Evolutionary conservation across 2,113 vertebrate genomes (phyloP).

Genomic region (Crotophaga sulcirostris): DNA sequence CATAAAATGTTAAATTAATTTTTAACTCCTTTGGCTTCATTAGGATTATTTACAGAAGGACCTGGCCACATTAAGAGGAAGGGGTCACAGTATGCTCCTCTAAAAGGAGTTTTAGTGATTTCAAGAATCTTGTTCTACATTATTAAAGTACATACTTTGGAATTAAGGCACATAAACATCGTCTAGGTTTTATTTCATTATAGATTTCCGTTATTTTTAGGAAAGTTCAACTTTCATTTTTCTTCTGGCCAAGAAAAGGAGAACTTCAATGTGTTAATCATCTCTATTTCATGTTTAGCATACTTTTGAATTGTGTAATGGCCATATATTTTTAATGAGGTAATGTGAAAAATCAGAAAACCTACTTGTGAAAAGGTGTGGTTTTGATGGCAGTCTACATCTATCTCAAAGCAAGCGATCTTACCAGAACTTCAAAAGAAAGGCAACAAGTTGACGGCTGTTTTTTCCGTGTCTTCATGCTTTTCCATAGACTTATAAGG

Average conservation of each 20-base stretch:
- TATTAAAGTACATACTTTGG: neutral
- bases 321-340: neutral
- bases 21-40: neutral
- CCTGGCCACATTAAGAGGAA: neutral
- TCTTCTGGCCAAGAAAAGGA: neutral
- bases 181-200: neutral
- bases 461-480: neutral
- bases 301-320: neutral
- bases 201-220: neutral
- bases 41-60: neutral
- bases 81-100: neutral
- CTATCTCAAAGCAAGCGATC: neutral
- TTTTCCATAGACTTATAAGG: neutral
- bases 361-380: neutral
- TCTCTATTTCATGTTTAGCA: neutral
- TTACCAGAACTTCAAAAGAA: neutral
- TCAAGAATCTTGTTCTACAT: neutral
- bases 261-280: neutral
- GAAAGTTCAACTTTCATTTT: neutral
- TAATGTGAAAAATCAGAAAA: neutral
- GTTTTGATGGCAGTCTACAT: neutral
- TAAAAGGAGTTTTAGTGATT: neutral
- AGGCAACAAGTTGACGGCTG: neutral
- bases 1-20: neutral
- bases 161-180: neutral